Conservation (phyloP, 2,113 vertebrate species). For the Rhinichthys klamathensis region DNA sequence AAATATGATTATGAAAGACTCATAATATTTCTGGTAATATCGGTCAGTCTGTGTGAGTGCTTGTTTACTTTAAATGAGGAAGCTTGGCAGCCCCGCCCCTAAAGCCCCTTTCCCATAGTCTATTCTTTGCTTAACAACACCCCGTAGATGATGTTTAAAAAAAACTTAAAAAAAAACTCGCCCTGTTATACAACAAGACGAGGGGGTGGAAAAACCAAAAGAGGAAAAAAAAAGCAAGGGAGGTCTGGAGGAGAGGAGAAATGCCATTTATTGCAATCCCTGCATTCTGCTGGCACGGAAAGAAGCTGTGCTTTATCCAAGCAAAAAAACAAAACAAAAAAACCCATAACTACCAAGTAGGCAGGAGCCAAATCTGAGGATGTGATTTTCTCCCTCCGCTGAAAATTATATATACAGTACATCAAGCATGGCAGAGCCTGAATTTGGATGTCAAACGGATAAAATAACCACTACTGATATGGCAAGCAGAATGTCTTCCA, state of each 20-base stretch:
- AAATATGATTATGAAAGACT: not conserved
- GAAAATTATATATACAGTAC: conserved; percentile 33
- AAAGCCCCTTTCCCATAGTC: conserved; percentile 71
- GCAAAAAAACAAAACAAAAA: not conserved
- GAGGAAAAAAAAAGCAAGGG: not conserved
- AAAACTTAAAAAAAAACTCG: conserved; percentile 28
- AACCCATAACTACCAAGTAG: conserved; percentile 40
- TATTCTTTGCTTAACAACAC: conserved; percentile 77
- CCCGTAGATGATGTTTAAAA: conserved; percentile 67
- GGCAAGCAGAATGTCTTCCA: not conserved
- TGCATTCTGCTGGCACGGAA: conserved; percentile 52
- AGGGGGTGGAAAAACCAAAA: conserved; percentile 40
- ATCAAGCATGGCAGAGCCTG: not conserved
- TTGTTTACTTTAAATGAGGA: conserved; percentile 77
- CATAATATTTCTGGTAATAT: not conserved
- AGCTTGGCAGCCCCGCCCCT: conserved; percentile 69
- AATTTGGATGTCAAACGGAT: not conserved
- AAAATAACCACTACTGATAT: not conserved
- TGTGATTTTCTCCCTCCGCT: not conserved
- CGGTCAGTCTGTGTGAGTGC: conserved; percentile 47
- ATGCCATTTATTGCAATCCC: conserved; percentile 53
- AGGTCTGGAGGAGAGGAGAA: conserved; percentile 30
- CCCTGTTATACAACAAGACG: conserved; percentile 52
- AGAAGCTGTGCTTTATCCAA: conserved; percentile 33
- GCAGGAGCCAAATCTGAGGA: conserved; percentile 17